A percentile compares a stretch with the other conserved stretches of the same genome.
phyloP scores from a whole-genome alignment of 2,888 invertebrate species.

The Drosophila setosimentum region DNA sequence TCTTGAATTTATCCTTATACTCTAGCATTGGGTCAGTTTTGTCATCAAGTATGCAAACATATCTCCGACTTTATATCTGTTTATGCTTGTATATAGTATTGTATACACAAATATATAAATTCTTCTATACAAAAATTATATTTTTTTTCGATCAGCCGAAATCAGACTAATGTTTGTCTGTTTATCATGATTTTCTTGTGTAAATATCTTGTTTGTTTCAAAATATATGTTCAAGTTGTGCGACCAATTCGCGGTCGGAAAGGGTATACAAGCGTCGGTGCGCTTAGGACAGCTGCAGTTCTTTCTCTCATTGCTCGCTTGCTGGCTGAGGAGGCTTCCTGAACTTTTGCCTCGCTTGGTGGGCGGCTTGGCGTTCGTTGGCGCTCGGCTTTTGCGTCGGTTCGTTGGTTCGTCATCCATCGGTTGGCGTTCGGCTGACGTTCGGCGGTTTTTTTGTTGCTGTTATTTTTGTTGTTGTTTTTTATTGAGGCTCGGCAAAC shows the following conservation, averaged over 20 bases:
- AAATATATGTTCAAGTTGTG: too few relatives aligned
- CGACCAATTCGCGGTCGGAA: neutral
- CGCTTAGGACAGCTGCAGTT: neutral
- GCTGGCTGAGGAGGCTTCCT: conserved; percentile 18
- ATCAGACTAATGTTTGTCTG: neutral
- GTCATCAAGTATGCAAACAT: neutral
- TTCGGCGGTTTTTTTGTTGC: conserved; percentile 5
- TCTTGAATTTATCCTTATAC: neutral
- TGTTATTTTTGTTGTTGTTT: conserved; percentile 1
- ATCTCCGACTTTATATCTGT: neutral
- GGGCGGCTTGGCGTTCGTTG: conserved; percentile 5
- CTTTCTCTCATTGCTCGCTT: neutral
- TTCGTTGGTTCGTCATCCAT: conserved; percentile 5
- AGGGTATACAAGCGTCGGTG: neutral
- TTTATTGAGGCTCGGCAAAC: conserved; percentile 26
- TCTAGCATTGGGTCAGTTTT: neutral
- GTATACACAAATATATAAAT: neutral
- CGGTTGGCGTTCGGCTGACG: conserved; percentile 27
- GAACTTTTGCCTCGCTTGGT: conserved; percentile 13
- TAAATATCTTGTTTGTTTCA: too few relatives aligned
- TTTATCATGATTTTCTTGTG: neutral
- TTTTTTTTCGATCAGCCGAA: neutral
- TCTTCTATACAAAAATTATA: neutral
- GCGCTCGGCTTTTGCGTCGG: conserved; percentile 8
- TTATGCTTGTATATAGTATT: neutral